A percentile compares a stretch with the other conserved stretches of the same genome.
Conservation (phyloP, 2,113 vertebrate species). For the Condylura cristata region DNA sequence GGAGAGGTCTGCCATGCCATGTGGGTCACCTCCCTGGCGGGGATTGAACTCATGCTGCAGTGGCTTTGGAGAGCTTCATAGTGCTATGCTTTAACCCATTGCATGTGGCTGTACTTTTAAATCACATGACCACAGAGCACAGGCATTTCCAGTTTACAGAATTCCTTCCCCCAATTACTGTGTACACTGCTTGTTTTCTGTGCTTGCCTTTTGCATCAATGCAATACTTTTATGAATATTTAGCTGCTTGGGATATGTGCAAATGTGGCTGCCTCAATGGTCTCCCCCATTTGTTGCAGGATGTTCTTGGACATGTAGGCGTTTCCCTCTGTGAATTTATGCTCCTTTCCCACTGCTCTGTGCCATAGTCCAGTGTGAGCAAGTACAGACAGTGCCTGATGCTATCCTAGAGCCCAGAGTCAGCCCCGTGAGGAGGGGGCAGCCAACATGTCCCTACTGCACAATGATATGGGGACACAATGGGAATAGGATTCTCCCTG, state of each 20-base stretch:
- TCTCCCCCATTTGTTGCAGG: neutral
- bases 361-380: neutral
- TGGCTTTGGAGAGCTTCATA: too few species aligned
- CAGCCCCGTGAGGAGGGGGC: rapidly evolving
- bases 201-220: neutral
- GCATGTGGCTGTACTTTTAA: constrained; percentile 48
- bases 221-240: neutral
- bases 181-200: constrained; percentile 17
- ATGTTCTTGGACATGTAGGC: neutral
- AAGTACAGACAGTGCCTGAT: neutral
- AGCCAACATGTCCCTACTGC: neutral
- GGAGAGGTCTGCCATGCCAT: too few species aligned
- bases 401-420: neutral
- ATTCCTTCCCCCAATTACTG: neutral
- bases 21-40: too few species aligned
- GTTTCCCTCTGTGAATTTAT: neutral
- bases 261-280: neutral
- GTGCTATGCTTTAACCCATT: too few species aligned
- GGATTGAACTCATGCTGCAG: too few species aligned
- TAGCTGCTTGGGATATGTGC: neutral
- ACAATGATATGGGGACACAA: neutral
- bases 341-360: neutral
- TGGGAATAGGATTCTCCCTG: too few species aligned
- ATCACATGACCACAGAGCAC: neutral
- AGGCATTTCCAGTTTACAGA: neutral